A percentile compares a stretch with the other conserved stretches of the same genome.
phyloP scores from a whole-genome alignment of 2,113 vertebrate species.

The rat (Rattus norvegicus) region GRCr8 NC_086019.1:221219001-221219500 shows the following conservation, averaged over 20 bases:
- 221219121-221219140: slow-evolving; percentile 67
- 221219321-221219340: not conserved
- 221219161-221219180: slow-evolving; percentile 98
- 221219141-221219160: slow-evolving; percentile 98
- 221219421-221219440: slow-evolving; percentile 57
- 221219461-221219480: not conserved
- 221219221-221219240: slow-evolving; percentile 57
- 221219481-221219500: slow-evolving; percentile 52
- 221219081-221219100: slow-evolving; percentile 41
- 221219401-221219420: slow-evolving; percentile 38
- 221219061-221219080: slow-evolving; percentile 66
- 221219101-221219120: slow-evolving; percentile 49
- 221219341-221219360: slow-evolving; percentile 63
- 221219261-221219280: slow-evolving; percentile 45
- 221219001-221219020: not conserved
- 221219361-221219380: slow-evolving; percentile 57
- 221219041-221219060: not conserved
- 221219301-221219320: slow-evolving; percentile 17
- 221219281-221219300: slow-evolving; percentile 50
- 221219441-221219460: not conserved
- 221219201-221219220: slow-evolving; percentile 80
- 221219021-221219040: slow-evolving; percentile 24
- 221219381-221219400: slow-evolving; percentile 33
- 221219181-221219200: slow-evolving; percentile 97
- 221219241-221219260: slow-evolving; percentile 47